phyloP scores from a whole-genome alignment of 2,113 vertebrate genomes.

The Oryzias melastigma region DNA sequence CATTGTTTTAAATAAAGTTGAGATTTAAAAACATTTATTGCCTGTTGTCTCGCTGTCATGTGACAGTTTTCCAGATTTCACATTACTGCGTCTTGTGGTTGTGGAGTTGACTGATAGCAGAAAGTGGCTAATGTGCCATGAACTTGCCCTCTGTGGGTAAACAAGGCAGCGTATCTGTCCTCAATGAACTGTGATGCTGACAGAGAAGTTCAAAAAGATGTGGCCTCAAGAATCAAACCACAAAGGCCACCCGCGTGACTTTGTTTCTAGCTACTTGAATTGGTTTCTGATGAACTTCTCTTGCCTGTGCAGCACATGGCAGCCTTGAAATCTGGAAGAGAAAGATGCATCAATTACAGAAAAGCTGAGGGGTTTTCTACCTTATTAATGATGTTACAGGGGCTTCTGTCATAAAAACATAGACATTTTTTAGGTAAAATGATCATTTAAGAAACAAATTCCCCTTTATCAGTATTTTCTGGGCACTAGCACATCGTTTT shows the following conservation, averaged over 20 bases:
- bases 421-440: background rate
- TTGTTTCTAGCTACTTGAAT: conserved; percentile 11
- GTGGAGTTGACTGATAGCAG: background rate
- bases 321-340: background rate
- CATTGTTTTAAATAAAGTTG: no score
- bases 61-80: no score
- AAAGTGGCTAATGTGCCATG: background rate
- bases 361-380: background rate
- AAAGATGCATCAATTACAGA: background rate
- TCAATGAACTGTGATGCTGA: background rate
- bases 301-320: conserved; percentile 21
- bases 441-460: no score
- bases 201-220: conserved; percentile 6
- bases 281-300: conserved; percentile 6
- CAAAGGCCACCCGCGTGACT: conserved; percentile 39
- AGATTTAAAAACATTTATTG: no score
- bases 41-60: no score
- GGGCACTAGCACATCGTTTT: no score
- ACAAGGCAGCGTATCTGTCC: conserved; percentile 6
- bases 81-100: background rate
- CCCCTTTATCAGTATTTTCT: no score
- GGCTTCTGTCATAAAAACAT: background rate
- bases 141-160: conserved; percentile 3
- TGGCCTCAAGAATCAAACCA: conserved; percentile 29
- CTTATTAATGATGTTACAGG: background rate